phyloP scores from a whole-genome alignment of 2,113 vertebrate genomes.

The Antechinus flavipes region DNA sequence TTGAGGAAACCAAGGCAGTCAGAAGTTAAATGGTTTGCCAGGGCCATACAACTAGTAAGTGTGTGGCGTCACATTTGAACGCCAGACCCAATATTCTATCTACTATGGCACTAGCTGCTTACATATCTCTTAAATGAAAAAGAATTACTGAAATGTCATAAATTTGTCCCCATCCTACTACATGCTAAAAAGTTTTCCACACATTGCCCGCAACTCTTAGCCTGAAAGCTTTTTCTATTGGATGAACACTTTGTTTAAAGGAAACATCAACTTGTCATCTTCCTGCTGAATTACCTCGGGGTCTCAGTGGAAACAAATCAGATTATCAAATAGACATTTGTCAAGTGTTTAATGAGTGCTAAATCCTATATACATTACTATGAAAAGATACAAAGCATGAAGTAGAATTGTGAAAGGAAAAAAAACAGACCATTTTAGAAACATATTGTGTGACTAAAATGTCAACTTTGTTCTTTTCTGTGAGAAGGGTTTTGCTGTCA shows the following conservation, averaged over 20 bases:
- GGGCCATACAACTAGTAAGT: neutral
- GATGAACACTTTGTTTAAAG: neutral
- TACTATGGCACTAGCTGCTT: neutral
- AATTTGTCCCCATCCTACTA: neutral
- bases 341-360: neutral
- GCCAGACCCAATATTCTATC: neutral
- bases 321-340: constrained; percentile 3
- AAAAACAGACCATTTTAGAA: neutral
- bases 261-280: neutral
- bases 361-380: neutral
- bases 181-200: neutral
- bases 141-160: neutral
- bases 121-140: neutral
- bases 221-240: neutral
- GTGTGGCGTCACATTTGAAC: neutral
- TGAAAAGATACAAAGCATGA: neutral
- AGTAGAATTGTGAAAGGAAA: neutral
- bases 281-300: neutral
- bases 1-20: neutral
- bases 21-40: neutral
- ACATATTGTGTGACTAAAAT: neutral
- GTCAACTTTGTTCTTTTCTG: neutral
- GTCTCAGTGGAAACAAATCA: neutral
- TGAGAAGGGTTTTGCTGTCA: neutral
- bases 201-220: neutral